phyloP scores from a whole-genome alignment of 1,140 invertebrate genomes.

The Leptinotarsa texana region DNA sequence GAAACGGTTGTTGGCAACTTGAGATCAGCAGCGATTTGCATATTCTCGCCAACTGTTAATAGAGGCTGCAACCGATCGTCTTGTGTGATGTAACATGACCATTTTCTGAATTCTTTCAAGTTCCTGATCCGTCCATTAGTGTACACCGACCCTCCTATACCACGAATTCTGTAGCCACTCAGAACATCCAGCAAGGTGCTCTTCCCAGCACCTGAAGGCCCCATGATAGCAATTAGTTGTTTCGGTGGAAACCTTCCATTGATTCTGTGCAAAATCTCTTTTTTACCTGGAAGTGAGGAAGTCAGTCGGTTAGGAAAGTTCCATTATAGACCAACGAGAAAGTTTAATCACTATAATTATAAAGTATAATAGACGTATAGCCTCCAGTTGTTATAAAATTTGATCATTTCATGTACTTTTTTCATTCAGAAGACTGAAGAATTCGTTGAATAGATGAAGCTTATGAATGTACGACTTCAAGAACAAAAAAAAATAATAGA shows the following conservation, averaged over 20 bases:
- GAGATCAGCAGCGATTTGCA: slow-evolving; percentile 84
- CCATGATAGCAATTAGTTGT: slow-evolving; percentile 85
- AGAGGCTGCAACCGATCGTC: slow-evolving; percentile 83
- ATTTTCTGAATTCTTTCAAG: slow-evolving; percentile 75
- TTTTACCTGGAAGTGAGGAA: slow-evolving; percentile 61
- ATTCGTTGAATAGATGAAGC: too few species aligned
- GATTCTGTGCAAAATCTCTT: slow-evolving; percentile 80
- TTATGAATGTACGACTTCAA: too few species aligned
- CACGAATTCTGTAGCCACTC: slow-evolving; percentile 68
- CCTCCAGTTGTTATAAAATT: too few species aligned
- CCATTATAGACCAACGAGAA: neutral
- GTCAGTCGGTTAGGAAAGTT: neutral
- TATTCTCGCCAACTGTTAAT: slow-evolving; percentile 83
- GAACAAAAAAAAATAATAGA: too few species aligned
- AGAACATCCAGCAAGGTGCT: slow-evolving; percentile 78
- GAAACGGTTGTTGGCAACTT: slow-evolving; percentile 74
- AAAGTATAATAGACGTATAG: too few species aligned
- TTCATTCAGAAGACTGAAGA: too few species aligned
- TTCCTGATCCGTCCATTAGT: slow-evolving; percentile 75
- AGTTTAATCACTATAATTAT: neutral
- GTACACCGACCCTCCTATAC: slow-evolving; percentile 60
- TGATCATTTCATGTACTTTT: too few species aligned
- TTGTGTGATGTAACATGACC: slow-evolving; percentile 91
- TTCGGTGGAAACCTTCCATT: slow-evolving; percentile 75
- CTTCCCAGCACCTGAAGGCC: slow-evolving; percentile 87